These are phyloP conservation scores for Tetraodon nigroviridis DNA, from an alignment of 2,113 vertebrate genomes.

Conservation along the genomic window DNA sequence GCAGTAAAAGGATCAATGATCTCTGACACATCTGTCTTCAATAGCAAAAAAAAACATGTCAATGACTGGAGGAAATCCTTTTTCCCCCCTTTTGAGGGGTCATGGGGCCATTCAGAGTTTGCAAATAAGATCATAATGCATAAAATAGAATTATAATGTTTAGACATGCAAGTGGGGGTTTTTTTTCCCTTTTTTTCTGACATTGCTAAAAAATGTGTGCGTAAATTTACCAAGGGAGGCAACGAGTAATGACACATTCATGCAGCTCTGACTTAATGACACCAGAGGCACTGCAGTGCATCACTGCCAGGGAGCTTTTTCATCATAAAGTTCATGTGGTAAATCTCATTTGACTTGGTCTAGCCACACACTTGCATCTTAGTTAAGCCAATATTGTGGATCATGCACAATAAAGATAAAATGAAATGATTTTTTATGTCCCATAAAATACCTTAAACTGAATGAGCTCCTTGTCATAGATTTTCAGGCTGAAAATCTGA, in stretches of 20 bases:
- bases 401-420: not conserved
- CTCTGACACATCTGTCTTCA: not conserved
- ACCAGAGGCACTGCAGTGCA: conserved; percentile 12
- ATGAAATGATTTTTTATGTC: no score
- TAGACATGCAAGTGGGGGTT: conserved; percentile 2
- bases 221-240: conserved; percentile 10
- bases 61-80: no score
- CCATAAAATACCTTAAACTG: no score
- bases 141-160: not conserved
- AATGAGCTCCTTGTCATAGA: no score
- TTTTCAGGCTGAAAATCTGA: not conserved
- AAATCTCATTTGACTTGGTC: no score
- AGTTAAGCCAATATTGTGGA: not conserved
- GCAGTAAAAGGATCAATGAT: not conserved
- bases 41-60: not conserved
- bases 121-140: not conserved
- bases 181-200: not conserved
- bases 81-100: no score
- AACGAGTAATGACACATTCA: conserved; percentile 17
- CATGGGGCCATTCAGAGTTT: no score
- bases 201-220: conserved; percentile 7
- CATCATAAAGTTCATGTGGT: not conserved
- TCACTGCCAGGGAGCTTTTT: conserved; percentile 23
- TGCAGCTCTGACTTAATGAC: conserved; percentile 30
- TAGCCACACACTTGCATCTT: no score